Percentiles rank a stretch among this genome's conserved stretches.
These are phyloP conservation scores for Drepanosiphum platanoidis DNA, from an alignment of 2,888 invertebrate genomes.

Conservation along the genomic window DNA sequence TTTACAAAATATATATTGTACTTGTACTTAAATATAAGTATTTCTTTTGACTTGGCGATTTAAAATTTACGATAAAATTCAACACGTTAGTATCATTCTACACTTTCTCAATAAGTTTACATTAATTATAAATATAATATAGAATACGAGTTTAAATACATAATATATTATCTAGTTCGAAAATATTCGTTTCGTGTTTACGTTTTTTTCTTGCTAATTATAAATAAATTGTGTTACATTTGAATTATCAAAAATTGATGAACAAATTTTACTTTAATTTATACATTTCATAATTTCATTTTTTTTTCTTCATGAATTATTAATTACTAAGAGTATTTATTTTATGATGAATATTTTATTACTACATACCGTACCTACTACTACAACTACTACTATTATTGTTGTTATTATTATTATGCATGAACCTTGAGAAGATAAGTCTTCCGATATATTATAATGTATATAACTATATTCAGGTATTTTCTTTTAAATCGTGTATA, in stretches of 20 bases:
- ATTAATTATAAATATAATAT: too few species aligned
- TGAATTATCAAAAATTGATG: not conserved
- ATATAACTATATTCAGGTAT: slow-evolving; percentile 2
- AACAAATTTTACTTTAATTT: not conserved
- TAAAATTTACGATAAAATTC: not conserved
- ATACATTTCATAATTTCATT: not conserved
- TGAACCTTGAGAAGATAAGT: slow-evolving; percentile 27
- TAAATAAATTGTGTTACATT: not conserved
- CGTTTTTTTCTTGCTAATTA: not conserved
- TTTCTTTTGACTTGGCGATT: too few species aligned
- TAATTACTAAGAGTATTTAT: not conserved
- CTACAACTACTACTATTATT: not conserved
- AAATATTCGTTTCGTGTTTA: not conserved
- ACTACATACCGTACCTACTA: not conserved
- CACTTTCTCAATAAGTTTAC: not conserved
- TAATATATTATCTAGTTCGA: not conserved
- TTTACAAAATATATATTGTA: too few species aligned
- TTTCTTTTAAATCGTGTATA: slow-evolving; percentile 38
- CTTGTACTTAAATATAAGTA: too few species aligned
- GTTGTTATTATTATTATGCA: slow-evolving; percentile 11
- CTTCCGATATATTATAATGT: slow-evolving; percentile 1
- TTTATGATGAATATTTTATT: not conserved
- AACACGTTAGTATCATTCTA: not conserved
- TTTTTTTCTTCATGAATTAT: not conserved
- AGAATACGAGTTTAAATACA: too few species aligned